These are phyloP conservation scores for Trachops cirrhosus DNA, from an alignment of 2,797 vertebrate species.

Conservation along the genomic window DNA sequence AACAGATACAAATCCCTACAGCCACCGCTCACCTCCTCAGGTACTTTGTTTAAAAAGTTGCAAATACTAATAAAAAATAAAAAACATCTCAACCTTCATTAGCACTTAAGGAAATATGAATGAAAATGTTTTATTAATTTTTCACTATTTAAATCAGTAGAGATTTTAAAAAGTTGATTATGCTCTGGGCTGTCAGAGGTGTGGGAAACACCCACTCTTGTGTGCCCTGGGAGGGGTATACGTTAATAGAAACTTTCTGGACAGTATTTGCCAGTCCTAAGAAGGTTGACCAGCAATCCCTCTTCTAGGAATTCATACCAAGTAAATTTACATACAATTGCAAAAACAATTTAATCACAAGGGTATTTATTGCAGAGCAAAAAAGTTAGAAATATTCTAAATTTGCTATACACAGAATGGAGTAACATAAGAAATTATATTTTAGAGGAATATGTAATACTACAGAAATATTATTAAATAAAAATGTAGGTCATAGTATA, in stretches of 20 bases:
- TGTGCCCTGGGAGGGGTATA: background rate
- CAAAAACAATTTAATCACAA: background rate
- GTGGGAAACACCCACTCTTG: background rate
- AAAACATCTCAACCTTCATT: background rate
- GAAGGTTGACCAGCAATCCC: background rate
- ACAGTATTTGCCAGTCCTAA: background rate
- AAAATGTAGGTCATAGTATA: background rate
- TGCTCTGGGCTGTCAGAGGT: background rate
- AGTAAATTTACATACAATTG: background rate
- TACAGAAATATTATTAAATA: background rate
- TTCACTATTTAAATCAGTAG: background rate
- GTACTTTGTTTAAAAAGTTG: background rate
- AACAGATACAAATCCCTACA: background rate
- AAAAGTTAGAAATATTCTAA: background rate
- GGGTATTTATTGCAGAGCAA: background rate
- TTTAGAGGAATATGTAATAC: background rate
- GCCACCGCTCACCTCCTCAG: background rate
- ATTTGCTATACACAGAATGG: background rate
- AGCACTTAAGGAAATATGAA: background rate
- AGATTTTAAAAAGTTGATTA: background rate
- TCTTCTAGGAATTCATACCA: background rate
- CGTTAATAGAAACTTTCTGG: background rate
- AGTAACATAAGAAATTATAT: background rate
- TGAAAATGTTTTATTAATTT: background rate
- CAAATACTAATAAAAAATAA: background rate